These are phyloP conservation scores for Physeter macrocephalus DNA, from an alignment of 2,113 vertebrate species.

Conservation along the genomic window DNA sequence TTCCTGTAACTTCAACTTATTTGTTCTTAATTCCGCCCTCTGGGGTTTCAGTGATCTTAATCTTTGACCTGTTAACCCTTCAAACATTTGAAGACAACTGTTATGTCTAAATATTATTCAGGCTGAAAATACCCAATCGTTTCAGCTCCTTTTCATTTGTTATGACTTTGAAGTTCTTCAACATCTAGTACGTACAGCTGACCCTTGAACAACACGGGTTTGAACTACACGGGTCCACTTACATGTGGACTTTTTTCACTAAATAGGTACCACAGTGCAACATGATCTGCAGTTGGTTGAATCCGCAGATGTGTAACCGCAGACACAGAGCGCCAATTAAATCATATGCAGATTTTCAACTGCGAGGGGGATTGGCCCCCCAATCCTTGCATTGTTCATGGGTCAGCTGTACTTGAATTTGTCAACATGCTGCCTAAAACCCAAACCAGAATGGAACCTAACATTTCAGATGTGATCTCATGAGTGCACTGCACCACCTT, in stretches of 20 bases:
- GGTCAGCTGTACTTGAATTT: neutral
- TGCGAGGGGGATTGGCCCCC: neutral
- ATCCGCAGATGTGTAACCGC: neutral
- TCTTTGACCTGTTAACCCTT: neutral
- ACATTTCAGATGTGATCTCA: neutral
- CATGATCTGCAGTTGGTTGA: neutral
- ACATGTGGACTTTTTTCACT: neutral
- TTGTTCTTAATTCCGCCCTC: neutral
- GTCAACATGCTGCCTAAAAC: neutral
- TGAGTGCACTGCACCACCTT: accelerated
- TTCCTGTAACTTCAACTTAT: neutral
- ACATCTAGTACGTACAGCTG: neutral
- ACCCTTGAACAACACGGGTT: neutral
- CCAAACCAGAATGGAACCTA: neutral
- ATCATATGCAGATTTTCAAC: neutral
- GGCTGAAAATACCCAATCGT: neutral
- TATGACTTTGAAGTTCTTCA: neutral
- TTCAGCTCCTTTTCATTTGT: neutral
- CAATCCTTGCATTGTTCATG: neutral
- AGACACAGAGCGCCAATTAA: neutral
- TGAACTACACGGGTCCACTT: neutral
- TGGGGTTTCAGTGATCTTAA: neutral
- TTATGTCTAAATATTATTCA: neutral
- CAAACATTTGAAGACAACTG: neutral
- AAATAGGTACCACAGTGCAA: neutral